Evolutionary conservation across 2,888 invertebrate genomes (phyloP).

Genomic region (Apotomis turbidana): DNA sequence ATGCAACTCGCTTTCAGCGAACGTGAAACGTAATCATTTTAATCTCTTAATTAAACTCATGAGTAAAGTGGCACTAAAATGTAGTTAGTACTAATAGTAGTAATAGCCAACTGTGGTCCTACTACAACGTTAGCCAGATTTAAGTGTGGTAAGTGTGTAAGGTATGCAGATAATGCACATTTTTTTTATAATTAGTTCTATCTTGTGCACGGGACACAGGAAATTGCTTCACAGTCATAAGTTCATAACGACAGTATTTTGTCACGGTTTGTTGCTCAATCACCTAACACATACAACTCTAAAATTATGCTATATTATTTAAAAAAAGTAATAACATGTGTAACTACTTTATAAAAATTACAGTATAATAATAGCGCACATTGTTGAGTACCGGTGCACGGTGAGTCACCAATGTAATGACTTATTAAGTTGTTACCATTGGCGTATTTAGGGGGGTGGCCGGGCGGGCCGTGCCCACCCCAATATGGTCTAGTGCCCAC

Average conservation of each 20-base stretch:
- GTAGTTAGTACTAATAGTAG: too few species aligned
- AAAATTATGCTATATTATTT: constrained; percentile 22
- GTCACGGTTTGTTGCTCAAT: background rate
- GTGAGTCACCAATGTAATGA: constrained; percentile 16
- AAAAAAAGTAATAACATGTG: constrained; percentile 3
- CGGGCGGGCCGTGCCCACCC: too few species aligned
- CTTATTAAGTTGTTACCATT: constrained; percentile 28
- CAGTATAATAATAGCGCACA: constrained; percentile 19
- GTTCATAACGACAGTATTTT: background rate
- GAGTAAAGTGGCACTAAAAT: too few species aligned
- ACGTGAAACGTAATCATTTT: too few species aligned
- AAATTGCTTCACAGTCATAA: background rate
- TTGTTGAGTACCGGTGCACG: constrained; percentile 18
- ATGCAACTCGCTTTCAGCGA: too few species aligned
- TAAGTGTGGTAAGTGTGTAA: too few species aligned
- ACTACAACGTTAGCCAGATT: too few species aligned
- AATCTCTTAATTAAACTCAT: too few species aligned
- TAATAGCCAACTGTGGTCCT: too few species aligned
- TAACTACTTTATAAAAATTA: constrained; percentile 14
- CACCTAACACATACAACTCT: background rate
- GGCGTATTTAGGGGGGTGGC: too few species aligned
- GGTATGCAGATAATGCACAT: too few species aligned
- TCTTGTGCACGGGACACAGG: background rate
- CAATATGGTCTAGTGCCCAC: too few species aligned
- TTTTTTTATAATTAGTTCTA: background rate